Percentiles rank a stretch among this genome's conserved stretches.
Conservation (phyloP, 2,797 vertebrate genomes). For the Pangasius macronema region DNA sequence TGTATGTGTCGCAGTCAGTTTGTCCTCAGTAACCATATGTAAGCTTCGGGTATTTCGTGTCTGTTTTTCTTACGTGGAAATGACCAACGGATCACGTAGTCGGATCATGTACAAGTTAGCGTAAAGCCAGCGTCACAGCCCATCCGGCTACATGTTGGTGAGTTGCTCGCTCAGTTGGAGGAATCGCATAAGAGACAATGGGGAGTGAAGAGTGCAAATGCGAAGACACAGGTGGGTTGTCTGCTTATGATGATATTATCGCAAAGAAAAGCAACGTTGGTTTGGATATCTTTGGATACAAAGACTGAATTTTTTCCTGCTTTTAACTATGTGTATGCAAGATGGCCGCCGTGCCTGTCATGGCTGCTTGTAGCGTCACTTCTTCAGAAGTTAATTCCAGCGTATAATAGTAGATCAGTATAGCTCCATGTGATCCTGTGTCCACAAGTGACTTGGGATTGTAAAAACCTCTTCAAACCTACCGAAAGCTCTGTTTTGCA, state of each 20-base stretch:
- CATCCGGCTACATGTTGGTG: not conserved
- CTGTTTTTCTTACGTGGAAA: not conserved
- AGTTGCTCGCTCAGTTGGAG: not conserved
- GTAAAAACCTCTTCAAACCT: not conserved
- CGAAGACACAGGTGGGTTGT: not conserved
- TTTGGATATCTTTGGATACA: not conserved
- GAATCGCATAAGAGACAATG: not conserved
- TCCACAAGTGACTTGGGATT: not conserved
- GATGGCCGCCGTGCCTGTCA: not conserved
- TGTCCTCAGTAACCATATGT: not conserved
- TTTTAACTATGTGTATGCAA: not conserved
- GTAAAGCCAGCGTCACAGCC: no score
- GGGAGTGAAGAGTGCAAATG: slow-evolving; percentile 11
- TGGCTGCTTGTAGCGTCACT: not conserved
- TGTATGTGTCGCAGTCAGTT: not conserved
- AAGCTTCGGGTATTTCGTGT: not conserved
- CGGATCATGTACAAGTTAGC: not conserved
- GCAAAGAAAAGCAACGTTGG: not conserved
- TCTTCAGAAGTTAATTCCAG: not conserved
- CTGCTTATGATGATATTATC: not conserved
- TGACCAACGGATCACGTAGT: not conserved
- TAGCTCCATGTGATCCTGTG: not conserved
- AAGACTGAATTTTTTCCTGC: not conserved
- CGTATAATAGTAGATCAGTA: not conserved
- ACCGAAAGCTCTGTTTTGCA: not conserved